Conservation (phyloP, 23 tunicate genomes). For the Aplidium turbinatum region DNA sequence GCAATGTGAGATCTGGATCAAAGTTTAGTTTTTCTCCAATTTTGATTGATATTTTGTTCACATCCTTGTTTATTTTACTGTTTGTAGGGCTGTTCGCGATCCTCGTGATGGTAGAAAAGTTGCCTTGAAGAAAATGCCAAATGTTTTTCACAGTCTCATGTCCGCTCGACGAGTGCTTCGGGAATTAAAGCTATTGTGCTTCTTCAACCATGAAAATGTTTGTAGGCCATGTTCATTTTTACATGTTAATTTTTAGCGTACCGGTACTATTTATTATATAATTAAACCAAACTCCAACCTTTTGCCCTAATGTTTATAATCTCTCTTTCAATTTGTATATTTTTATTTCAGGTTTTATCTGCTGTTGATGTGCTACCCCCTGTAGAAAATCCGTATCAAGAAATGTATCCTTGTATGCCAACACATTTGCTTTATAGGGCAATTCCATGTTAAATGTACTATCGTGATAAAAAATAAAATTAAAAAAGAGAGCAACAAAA, state of each 20-base stretch:
- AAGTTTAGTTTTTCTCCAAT: too few relatives aligned
- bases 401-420: constrained; percentile 51
- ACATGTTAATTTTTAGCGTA: not conserved
- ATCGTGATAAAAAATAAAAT: too few relatives aligned
- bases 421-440: too few relatives aligned
- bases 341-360: constrained; percentile 54
- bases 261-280: not conserved
- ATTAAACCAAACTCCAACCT: not conserved
- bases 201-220: constrained; percentile 97
- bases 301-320: not conserved
- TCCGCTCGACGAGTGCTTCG: constrained; percentile 90
- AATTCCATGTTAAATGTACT: too few relatives aligned
- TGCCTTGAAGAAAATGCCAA: constrained; percentile 95
- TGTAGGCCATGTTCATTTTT: not conserved
- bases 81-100: constrained; percentile 87
- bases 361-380: constrained; percentile 89
- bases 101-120: constrained; percentile 89
- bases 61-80: not conserved
- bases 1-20: too few relatives aligned
- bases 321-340: not conserved
- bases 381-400: constrained; percentile 78
- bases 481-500: too few relatives aligned
- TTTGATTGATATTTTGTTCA: too few relatives aligned
- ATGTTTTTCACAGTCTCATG: constrained; percentile 79
- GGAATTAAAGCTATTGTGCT: constrained; percentile 93